Base-by-base conservation (phyloP, 2,113 vertebrate species). In the Podarcis raffonei region DNA sequence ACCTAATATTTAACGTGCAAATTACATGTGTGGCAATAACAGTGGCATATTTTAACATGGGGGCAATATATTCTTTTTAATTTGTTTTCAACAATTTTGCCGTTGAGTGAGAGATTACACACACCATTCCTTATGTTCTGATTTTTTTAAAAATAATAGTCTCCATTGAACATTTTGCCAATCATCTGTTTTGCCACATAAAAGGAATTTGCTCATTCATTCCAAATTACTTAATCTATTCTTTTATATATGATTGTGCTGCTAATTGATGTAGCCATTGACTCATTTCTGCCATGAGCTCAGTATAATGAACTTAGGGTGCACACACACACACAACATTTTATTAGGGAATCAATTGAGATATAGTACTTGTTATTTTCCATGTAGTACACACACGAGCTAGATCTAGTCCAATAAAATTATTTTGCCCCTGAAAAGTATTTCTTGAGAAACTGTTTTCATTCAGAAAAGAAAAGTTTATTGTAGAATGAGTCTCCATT, bases 11-110 rank as follows among this genome's bases (percentile, higher is more conserved):
- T 91, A 79, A 89, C 2, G 37, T 91, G 81, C 89, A 76, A 95
- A 95, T 94, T 93, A 94, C 85, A 91, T 82, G 92, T 42, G 30
- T 90, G 82, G 83, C 92, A 89, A 80, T 68, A 79, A 86, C 30
- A 11, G 65, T 92, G 87, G 92, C 90, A 6, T 15, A 93, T 93
- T 94, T 95, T 93, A 90, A 90, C 4, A 66, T 69, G 48, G n/a
- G 35, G 20, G 86, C 11, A 72, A 25, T 53, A 89, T 32, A 77
- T 66, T 92, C 59, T 93, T 94, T 94, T 94, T 80, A 93, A 79
- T 87, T 89, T 81, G 85, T 87, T 92, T 85, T 57, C 6, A 90
- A 81, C 71, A 89, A 68, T 93, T 85, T 90, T 86, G 48, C 68
- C 4, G 25, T 9, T 27, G 72, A 89, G 79, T 89, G 65, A 84